phyloP scores from a whole-genome alignment of 2,797 vertebrate genomes.

The Falco novaeseelandiae region DNA sequence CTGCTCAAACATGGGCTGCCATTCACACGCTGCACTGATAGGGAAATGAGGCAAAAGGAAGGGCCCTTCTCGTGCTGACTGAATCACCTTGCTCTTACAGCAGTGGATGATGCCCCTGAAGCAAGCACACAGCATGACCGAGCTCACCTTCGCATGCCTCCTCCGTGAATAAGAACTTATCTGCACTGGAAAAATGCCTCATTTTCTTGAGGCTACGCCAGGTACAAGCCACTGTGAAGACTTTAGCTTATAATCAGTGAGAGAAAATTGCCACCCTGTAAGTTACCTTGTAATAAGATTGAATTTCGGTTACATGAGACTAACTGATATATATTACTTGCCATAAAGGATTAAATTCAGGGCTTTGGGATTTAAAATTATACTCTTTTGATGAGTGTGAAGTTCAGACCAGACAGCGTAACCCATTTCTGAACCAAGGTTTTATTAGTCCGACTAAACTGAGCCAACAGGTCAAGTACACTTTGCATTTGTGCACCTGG shows the following conservation, averaged over 20 bases:
- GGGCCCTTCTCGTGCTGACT: rapidly evolving
- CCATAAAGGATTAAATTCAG: neutral
- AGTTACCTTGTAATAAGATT: neutral
- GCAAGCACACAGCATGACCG: rapidly evolving
- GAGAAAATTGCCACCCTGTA: neutral
- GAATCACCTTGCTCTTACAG: neutral
- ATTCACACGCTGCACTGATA: neutral
- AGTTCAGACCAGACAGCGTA: neutral
- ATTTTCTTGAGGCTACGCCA: neutral
- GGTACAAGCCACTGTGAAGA: neutral
- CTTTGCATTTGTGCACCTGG: rapidly evolving
- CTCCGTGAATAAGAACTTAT: neutral
- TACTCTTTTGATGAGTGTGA: neutral
- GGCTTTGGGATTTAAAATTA: neutral
- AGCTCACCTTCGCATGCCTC: neutral
- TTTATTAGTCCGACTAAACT: neutral
- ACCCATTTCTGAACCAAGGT: neutral
- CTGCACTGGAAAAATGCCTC: neutral
- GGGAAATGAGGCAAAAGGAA: neutral
- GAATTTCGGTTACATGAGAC: neutral
- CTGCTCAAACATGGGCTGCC: neutral
- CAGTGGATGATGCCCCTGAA: neutral
- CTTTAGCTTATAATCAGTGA: neutral
- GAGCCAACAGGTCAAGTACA: neutral
- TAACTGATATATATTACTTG: neutral